These are phyloP conservation scores for Ciona savignyi DNA, from an alignment of 23 tunicate genomes.

Conservation along the genomic window DNA sequence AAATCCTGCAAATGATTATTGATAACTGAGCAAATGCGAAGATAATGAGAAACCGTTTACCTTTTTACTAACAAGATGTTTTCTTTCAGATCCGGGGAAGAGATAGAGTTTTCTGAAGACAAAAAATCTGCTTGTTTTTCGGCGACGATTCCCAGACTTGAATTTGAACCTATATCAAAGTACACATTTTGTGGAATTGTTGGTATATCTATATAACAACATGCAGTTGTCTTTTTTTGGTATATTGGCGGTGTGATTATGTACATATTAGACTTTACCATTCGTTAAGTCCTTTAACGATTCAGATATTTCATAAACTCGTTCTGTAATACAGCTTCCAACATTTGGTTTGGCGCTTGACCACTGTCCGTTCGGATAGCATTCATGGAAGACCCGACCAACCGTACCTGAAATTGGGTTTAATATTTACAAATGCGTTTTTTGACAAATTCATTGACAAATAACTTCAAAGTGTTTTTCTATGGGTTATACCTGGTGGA, in stretches of 20 bases:
- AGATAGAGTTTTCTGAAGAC: background rate
- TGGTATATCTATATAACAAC: too few species aligned
- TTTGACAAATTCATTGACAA: too few species aligned
- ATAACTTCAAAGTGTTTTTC: background rate
- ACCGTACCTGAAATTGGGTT: conserved; percentile 1
- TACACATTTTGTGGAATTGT: too few species aligned
- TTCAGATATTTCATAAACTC: conserved; percentile 3
- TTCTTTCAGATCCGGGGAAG: background rate
- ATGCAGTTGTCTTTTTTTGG: too few species aligned
- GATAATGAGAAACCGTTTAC: background rate
- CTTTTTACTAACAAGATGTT: background rate
- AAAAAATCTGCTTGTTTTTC: conserved; percentile 13
- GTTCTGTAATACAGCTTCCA: background rate
- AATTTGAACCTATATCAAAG: too few species aligned
- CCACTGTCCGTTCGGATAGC: background rate
- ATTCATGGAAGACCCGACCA: background rate
- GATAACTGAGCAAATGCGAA: background rate
- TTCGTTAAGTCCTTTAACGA: background rate
- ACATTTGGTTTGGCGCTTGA: background rate
- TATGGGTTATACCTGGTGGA: background rate
- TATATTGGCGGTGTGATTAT: too few species aligned
- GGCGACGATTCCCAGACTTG: background rate
- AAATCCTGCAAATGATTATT: background rate
- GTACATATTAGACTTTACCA: too few species aligned
- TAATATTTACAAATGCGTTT: too few species aligned